These are phyloP conservation scores for Orthonyx spaldingii DNA, from an alignment of 2,113 vertebrate genomes.

Conservation along the genomic window DNA sequence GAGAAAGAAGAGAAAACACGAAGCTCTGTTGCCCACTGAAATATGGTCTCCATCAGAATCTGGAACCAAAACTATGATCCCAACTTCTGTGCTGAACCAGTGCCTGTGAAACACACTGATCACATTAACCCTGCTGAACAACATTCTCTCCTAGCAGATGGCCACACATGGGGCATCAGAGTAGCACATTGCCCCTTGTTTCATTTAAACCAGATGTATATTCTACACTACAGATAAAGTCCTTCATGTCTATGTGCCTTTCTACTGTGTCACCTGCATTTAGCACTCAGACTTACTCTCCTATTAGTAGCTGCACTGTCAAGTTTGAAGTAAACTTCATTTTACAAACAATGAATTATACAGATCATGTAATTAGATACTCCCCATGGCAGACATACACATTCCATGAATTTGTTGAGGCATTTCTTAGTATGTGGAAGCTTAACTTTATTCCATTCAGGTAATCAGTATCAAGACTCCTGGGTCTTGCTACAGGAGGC, in stretches of 20 bases:
- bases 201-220: not conserved
- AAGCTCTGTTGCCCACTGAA: not conserved
- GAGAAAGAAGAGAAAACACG: not conserved
- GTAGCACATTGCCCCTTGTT: accelerated
- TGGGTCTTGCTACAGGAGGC: not conserved
- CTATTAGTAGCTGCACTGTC: not conserved
- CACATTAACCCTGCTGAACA: not conserved
- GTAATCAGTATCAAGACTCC: not conserved
- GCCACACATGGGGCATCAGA: not conserved
- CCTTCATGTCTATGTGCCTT: not conserved
- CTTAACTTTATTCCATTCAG: not conserved
- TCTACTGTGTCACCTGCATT: not conserved
- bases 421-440: not conserved
- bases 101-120: not conserved
- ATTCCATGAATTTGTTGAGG: not conserved
- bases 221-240: not conserved
- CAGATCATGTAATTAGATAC: not conserved
- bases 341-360: not conserved
- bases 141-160: not conserved
- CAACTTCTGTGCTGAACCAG: not conserved
- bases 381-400: not conserved
- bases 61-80: not conserved
- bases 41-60: not conserved
- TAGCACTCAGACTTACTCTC: not conserved
- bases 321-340: not conserved